These are phyloP conservation scores for Caracal caracal DNA, from an alignment of 2,113 vertebrate species.

Conservation along the genomic window DNA sequence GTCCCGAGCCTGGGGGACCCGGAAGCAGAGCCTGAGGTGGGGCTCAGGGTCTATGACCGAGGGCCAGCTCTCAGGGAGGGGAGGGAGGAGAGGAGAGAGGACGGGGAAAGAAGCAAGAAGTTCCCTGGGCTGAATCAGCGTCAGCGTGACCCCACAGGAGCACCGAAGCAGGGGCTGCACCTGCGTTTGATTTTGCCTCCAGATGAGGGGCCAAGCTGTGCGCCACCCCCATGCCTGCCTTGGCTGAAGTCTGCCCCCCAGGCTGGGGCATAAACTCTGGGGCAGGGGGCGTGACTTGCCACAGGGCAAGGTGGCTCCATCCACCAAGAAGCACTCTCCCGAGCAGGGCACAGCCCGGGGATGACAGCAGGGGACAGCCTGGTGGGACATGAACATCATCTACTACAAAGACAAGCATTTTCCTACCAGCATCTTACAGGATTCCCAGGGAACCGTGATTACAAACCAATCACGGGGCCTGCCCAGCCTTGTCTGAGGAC, in stretches of 20 bases:
- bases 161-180: fast-evolving
- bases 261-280: fast-evolving
- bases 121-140: too few relatives aligned
- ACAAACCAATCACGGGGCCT: background rate
- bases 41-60: fast-evolving
- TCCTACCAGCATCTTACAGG: background rate
- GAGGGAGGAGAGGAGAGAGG: fast-evolving
- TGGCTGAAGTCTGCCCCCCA: background rate
- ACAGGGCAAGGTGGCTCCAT: background rate
- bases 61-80: background rate
- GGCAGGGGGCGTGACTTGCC: too few relatives aligned
- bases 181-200: fast-evolving
- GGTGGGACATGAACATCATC: fast-evolving
- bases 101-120: background rate
- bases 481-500: background rate
- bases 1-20: too few relatives aligned
- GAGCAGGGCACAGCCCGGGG: background rate
- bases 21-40: background rate
- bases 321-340: background rate
- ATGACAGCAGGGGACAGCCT: fast-evolving
- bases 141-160: background rate
- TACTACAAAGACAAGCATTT: background rate
- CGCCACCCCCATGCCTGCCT: background rate
- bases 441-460: fast-evolving
- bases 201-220: fast-evolving